Percentiles rank a stretch among this genome's conserved stretches.
Conservation (phyloP, 2,888 invertebrate genomes). For the Hymenopus coronatus region DNA sequence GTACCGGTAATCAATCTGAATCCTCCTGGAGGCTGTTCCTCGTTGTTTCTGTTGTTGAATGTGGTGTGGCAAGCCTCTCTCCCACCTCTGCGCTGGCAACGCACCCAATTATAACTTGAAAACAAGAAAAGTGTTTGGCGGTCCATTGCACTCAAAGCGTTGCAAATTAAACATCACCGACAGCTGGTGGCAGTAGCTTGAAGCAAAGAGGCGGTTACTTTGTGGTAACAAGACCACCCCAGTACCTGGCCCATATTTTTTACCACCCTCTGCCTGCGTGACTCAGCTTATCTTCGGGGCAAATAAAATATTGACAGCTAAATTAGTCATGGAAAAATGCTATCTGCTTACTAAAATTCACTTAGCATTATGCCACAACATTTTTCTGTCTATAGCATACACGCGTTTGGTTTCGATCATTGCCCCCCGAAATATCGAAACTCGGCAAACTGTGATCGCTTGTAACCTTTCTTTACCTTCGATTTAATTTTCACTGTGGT, state of each 20-base stretch:
- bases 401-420: not conserved
- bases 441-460: not conserved
- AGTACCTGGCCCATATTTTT: not conserved
- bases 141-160: constrained; percentile 29
- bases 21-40: constrained; percentile 26
- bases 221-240: constrained; percentile 24
- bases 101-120: constrained; percentile 34
- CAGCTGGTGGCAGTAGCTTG: constrained; percentile 32
- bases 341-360: not conserved
- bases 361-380: not conserved
- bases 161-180: constrained; percentile 36
- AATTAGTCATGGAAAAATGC: constrained; percentile 29
- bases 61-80: constrained; percentile 13
- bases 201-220: constrained; percentile 20
- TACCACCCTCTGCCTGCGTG: not conserved
- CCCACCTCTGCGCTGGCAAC: constrained; percentile 12
- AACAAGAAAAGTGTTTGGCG: constrained; percentile 34
- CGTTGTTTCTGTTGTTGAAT: constrained; percentile 20
- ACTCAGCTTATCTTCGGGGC: constrained; percentile 25
- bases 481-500: not conserved
- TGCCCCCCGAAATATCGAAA: not conserved
- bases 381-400: not conserved
- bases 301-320: constrained; percentile 32
- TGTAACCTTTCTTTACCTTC: not conserved
- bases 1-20: constrained; percentile 31